A percentile compares a stretch with the other conserved stretches of the same genome.
These are phyloP conservation scores for Chloromyia formosa DNA, from an alignment of 2,888 invertebrate species.

Conservation along the genomic window DNA sequence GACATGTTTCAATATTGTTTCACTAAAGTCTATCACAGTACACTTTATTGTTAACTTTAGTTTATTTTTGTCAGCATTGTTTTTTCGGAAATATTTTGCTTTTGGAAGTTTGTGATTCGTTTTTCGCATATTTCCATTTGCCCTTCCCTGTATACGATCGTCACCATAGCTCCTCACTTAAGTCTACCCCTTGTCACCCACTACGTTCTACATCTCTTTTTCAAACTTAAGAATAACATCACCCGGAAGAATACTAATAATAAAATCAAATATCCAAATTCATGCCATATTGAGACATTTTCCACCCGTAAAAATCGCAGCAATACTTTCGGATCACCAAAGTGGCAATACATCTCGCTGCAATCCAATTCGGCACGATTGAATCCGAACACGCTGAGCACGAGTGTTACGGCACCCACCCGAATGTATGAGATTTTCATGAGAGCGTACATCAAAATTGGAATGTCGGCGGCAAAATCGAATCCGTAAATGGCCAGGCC, in stretches of 20 bases:
- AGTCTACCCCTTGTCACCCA: not conserved
- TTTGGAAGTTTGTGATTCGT: not conserved
- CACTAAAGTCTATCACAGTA: not conserved
- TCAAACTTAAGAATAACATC: conserved; percentile 68
- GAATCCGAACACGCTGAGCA: conserved; percentile 72
- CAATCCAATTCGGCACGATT: conserved; percentile 69
- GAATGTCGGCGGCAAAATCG: conserved; percentile 73
- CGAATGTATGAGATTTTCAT: conserved; percentile 75
- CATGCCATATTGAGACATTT: conserved; percentile 68
- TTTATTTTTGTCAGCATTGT: not conserved
- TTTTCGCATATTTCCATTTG: not conserved
- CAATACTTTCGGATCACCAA: conserved; percentile 71
- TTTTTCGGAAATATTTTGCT: not conserved
- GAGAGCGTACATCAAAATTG: conserved; percentile 69
- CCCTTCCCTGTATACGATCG: not conserved
- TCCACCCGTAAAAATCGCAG: conserved; percentile 70
- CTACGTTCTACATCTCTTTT: conserved; percentile 64
- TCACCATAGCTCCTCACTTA: too few species aligned
- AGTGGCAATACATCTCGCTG: conserved; percentile 72
- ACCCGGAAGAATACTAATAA: conserved; percentile 69
- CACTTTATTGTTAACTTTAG: not conserved
- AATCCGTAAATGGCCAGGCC: conserved; percentile 76
- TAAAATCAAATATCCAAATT: conserved; percentile 66
- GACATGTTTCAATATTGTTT: not conserved
- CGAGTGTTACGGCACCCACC: conserved; percentile 71